Percentiles rank a stretch among this genome's conserved stretches.
Evolutionary conservation across 30 jellyfish, hydroid and myxozoan genomes (phyloP).

Genomic region (Aurelia sp.): DNA sequence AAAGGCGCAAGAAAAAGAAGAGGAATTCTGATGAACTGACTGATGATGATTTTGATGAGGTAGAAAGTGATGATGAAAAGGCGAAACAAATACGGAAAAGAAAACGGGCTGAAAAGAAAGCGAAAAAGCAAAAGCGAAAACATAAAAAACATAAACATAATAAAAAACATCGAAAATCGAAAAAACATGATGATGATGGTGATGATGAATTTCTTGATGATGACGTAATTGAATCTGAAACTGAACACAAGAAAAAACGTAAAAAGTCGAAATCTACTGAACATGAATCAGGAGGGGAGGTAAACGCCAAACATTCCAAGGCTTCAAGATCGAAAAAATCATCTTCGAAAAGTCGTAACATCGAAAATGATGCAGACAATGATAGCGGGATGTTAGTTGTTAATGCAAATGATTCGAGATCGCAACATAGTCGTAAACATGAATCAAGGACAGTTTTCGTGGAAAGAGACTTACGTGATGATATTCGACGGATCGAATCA

Average conservation of each 20-base stretch:
- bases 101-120: constrained; percentile 63
- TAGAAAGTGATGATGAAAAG: constrained; percentile 10
- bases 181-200: constrained; percentile 54
- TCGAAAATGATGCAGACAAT: background rate
- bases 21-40: background rate
- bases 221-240: constrained; percentile 51
- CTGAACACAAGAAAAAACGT: constrained; percentile 19
- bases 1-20: constrained; percentile 44
- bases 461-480: constrained; percentile 32
- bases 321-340: constrained; percentile 17
- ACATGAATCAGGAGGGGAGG: constrained; percentile 7
- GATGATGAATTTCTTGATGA: constrained; percentile 25
- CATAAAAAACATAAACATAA: constrained; percentile 74
- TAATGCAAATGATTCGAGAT: constrained; percentile 8
- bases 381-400: constrained; percentile 1
- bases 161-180: constrained; percentile 73
- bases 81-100: constrained; percentile 47
- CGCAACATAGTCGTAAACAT: background rate
- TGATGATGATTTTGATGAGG: constrained; percentile 35
- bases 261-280: constrained; percentile 13
- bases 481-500: constrained; percentile 43
- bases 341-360: background rate
- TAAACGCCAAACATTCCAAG: background rate
- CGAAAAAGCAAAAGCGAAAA: constrained; percentile 63
- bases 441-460: constrained; percentile 53